Conservation (phyloP, 2,888 invertebrate genomes). For the Acronicta leporina region DNA sequence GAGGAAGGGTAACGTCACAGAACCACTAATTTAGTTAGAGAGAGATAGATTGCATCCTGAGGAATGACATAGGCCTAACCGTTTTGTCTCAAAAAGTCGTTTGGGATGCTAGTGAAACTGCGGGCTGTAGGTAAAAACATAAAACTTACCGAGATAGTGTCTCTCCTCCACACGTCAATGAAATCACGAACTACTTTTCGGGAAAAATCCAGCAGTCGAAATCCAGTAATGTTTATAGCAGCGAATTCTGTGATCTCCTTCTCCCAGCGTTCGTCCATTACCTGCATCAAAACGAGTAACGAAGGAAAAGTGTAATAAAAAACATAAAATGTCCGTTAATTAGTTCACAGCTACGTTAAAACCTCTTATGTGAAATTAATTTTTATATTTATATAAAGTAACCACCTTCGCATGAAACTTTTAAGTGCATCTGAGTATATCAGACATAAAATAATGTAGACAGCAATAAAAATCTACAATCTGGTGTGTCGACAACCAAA, state of each 20-base stretch:
- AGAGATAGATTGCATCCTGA: no score
- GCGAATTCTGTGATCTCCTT: slow-evolving; percentile 97
- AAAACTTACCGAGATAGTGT: slow-evolving; percentile 94
- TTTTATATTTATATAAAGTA: not conserved
- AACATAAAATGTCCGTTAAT: slow-evolving; percentile 5
- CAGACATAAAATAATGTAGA: not conserved
- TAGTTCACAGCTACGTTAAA: not conserved
- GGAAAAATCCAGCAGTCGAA: slow-evolving; percentile 95
- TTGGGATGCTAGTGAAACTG: no score
- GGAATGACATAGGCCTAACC: no score
- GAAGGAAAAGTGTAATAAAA: slow-evolving; percentile 8
- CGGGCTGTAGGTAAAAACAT: no score
- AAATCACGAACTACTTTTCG: slow-evolving; percentile 94
- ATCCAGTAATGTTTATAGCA: slow-evolving; percentile 99
- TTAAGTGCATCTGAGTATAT: not conserved
- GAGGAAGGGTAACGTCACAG: no score
- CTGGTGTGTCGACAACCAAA: no score
- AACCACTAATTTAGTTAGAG: no score
- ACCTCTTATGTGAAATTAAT: not conserved
- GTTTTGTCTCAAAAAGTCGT: no score
- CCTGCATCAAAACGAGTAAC: slow-evolving; percentile 86
- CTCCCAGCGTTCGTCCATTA: slow-evolving; percentile 98
- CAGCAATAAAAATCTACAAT: not conserved
- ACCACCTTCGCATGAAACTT: not conserved
- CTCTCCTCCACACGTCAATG: slow-evolving; percentile 94